Percentiles rank a stretch among this genome's conserved stretches.
Conservation (phyloP, 2,797 vertebrate species). For the Gobio occitaniae region DNA sequence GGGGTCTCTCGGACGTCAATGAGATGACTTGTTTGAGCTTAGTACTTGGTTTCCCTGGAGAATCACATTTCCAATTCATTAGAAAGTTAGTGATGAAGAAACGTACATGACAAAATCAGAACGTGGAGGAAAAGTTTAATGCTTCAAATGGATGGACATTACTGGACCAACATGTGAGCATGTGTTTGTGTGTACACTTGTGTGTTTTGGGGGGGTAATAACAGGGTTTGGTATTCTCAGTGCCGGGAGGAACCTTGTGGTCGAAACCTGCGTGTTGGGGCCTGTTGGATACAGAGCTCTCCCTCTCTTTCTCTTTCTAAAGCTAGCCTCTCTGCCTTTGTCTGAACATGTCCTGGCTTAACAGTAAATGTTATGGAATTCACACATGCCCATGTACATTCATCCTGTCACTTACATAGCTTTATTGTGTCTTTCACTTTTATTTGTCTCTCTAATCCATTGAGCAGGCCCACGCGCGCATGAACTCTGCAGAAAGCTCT, state of each 20-base stretch:
- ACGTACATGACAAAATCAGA: neutral
- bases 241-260: slow-evolving; percentile 78
- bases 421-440: slow-evolving; percentile 51
- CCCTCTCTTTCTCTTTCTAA: slow-evolving; percentile 54
- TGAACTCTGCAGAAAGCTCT: neutral
- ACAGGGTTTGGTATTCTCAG: slow-evolving; percentile 80
- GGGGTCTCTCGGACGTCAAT: neutral
- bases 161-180: slow-evolving; percentile 30
- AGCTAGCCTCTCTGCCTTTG: slow-evolving; percentile 62
- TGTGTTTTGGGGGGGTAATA: slow-evolving; percentile 77
- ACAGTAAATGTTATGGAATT: slow-evolving; percentile 76
- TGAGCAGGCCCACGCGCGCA: slow-evolving; percentile 19
- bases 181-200: slow-evolving; percentile 38
- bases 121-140: slow-evolving; percentile 6
- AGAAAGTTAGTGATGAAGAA: slow-evolving; percentile 7
- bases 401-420: slow-evolving; percentile 33
- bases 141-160: slow-evolving; percentile 19
- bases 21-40: neutral
- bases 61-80: neutral
- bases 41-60: too few relatives aligned
- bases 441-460: slow-evolving; percentile 37
- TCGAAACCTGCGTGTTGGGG: slow-evolving; percentile 80
- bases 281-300: slow-evolving; percentile 67
- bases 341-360: slow-evolving; percentile 75
- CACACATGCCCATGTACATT: slow-evolving; percentile 39